Conservation (phyloP, 2,797 vertebrate genomes). For the Falco rusticolus region DNA sequence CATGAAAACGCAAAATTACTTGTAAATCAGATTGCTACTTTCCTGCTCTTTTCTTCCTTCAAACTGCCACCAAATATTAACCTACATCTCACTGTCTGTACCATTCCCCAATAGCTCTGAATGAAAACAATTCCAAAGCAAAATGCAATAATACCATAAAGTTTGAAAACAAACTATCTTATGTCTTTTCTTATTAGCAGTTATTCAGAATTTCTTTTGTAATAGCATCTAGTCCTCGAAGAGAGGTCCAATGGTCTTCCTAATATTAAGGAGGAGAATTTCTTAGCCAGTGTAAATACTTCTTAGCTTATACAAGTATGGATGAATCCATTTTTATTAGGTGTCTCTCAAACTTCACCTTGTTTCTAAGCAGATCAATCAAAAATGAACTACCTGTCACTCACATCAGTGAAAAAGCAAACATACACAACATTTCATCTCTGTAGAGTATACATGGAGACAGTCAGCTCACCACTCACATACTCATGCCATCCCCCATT, state of each 20-base stretch:
- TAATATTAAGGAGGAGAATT: background rate
- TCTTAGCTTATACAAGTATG: background rate
- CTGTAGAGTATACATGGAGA: background rate
- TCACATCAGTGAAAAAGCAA: background rate
- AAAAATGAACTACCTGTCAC: slow-evolving; percentile 18
- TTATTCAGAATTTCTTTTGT: background rate
- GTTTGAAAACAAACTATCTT: background rate
- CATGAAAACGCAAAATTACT: background rate
- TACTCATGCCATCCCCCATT: background rate
- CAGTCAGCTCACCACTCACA: background rate
- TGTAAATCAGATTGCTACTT: background rate
- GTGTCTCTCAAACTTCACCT: background rate
- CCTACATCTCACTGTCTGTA: background rate
- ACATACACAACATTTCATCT: background rate
- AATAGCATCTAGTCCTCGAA: background rate
- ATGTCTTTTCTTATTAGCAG: background rate
- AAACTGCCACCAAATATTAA: background rate
- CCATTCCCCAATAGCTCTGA: background rate
- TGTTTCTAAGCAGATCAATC: background rate
- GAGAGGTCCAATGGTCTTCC: background rate
- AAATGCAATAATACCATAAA: background rate
- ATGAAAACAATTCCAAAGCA: background rate
- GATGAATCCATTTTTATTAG: background rate
- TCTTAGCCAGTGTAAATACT: background rate
- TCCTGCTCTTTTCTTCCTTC: background rate